A percentile compares a stretch with the other conserved stretches of the same genome.
These are phyloP conservation scores for Tenebrosternarchus preto DNA, from an alignment of 2,113 vertebrate species.

Conservation along the genomic window DNA sequence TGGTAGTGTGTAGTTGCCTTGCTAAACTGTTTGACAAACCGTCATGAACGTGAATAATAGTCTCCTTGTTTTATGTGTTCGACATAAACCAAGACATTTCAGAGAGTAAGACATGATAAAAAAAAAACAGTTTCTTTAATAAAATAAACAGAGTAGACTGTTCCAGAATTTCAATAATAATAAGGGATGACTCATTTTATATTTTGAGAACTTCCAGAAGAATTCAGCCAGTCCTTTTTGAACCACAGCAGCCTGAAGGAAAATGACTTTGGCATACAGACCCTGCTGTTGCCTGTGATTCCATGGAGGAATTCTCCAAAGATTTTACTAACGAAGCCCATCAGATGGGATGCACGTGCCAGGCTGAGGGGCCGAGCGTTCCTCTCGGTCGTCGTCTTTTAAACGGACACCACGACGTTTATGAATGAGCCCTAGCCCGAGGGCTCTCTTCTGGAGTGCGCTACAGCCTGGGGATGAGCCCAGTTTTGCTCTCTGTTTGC, in stretches of 20 bases:
- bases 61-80: constrained; percentile 5
- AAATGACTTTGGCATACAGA: not conserved
- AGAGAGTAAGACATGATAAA: not conserved
- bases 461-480: not conserved
- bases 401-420: too few relatives aligned
- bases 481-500: constrained; percentile 37
- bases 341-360: not conserved
- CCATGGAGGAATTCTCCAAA: not conserved
- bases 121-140: constrained; percentile 1
- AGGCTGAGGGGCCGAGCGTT: too few relatives aligned
- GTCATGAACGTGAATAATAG: not conserved
- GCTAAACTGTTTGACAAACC: not conserved
- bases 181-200: not conserved
- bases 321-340: not conserved
- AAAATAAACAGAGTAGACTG: not conserved
- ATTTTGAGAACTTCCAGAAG: not conserved
- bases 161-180: not conserved
- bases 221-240: not conserved
- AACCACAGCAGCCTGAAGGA: not conserved
- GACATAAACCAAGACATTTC: not conserved
- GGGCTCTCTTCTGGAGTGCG: too few relatives aligned
- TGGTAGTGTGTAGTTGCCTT: not conserved
- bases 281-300: not conserved
- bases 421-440: too few relatives aligned
- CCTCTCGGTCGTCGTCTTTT: too few relatives aligned